Evolutionary conservation across 2,888 invertebrate species (phyloP).

Genomic region (Cantharis nigra): DNA sequence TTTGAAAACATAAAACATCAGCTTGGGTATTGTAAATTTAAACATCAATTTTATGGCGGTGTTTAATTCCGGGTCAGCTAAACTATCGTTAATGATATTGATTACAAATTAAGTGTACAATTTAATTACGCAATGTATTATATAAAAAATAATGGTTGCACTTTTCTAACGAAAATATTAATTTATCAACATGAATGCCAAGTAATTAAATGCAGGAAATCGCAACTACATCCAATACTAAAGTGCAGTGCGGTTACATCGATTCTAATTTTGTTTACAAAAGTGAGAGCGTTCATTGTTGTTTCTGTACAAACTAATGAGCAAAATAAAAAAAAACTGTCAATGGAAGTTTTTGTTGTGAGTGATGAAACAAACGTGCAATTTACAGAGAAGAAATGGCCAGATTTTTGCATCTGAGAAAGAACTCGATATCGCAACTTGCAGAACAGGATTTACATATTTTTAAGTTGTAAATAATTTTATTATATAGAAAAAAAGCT

Average conservation of each 20-base stretch:
- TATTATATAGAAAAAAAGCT: neutral
- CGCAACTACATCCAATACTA: neutral
- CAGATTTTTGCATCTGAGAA: neutral
- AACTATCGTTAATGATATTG: neutral
- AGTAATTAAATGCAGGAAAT: neutral
- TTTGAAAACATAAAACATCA: neutral
- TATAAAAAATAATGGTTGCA: neutral
- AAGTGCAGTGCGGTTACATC: neutral
- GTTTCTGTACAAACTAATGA: neutral
- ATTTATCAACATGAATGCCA: neutral
- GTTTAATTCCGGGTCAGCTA: neutral
- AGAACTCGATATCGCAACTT: neutral
- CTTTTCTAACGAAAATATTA: neutral
- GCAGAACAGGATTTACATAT: neutral
- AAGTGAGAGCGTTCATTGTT: neutral
- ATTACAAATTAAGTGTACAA: neutral
- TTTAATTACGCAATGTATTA: neutral
- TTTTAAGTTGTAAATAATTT: neutral
- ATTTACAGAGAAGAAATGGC: neutral
- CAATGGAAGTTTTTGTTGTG: neutral
- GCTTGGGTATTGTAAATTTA: neutral
- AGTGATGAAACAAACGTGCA: neutral
- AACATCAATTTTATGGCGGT: neutral
- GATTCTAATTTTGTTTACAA: neutral
- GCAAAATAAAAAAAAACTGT: neutral